Evolutionary conservation across 1,140 invertebrate genomes (phyloP), one percentile per base, ranked within the genome.

Genomic region (Macrobrachium nipponense): DNA sequence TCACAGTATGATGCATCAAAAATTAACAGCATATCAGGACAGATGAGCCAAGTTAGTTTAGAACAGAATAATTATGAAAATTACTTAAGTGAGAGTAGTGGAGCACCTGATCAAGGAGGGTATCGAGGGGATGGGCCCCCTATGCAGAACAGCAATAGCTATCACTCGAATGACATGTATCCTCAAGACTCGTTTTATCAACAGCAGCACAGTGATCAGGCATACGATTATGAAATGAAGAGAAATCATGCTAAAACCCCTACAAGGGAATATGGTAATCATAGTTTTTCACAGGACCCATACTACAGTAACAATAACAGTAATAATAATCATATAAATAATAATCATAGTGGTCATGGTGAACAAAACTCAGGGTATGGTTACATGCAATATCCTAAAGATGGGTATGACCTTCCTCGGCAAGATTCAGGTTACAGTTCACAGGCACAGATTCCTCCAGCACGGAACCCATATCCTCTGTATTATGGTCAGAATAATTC

Each of bases 401-500:
- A 90, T 36, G 87, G 87, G 58, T 89, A 87, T 66, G 88, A 89
- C 68, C 80, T 89, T 15, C 88, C 88, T 8, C 87, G 89, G 6
- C 89, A 90, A 59, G 89, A 89, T 77, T 89, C 90, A 1, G 90
- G 90, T 4, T 91, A 90, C 51, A 89, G 88, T 75, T 89, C 90
- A 62, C 89, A 90, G 59, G 80, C 90, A 15, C 90, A 90, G 27
- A 75, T 89, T 23, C 88, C 88, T 5, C 88, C 88, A 20, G 85
- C 88, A 15, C 75, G 86, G 36, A 87, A 89, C 61, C 88, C 88
- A 7, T 89, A 89, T 51, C 88, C 86, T 44, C 73, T 83, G 27
- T 89, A 87, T 73, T 87, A 89, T 36, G 87, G 87, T 60, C 87
- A 88, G 15, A 89, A 89, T 70, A 82, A 73, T 60, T 82, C 87